Conservation (phyloP, 2,888 invertebrate genomes). For the Charanyca ferruginea region DNA sequence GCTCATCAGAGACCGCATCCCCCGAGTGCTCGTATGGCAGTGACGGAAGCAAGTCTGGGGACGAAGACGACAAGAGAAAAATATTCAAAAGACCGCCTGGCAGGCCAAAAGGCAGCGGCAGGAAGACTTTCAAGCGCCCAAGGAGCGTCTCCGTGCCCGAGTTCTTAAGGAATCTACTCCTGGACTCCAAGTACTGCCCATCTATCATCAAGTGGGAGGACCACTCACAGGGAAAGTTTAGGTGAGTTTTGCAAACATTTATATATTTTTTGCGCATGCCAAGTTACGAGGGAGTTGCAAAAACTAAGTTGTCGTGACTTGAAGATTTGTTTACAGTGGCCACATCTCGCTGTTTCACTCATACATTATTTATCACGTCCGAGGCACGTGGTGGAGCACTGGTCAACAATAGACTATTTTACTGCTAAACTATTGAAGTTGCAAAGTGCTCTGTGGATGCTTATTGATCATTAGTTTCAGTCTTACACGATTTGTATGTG, state of each 20-base stretch:
- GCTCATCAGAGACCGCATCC: constrained; percentile 82
- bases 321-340: constrained; percentile 66
- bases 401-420: constrained; percentile 77
- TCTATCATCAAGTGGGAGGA: constrained; percentile 97
- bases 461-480: constrained; percentile 69
- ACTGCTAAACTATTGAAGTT: constrained; percentile 72
- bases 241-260: constrained; percentile 77
- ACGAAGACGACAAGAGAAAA: constrained; percentile 87
- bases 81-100: constrained; percentile 90
- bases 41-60: constrained; percentile 85
- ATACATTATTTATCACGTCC: constrained; percentile 82
- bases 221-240: constrained; percentile 95
- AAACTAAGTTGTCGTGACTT: constrained; percentile 76
- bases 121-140: constrained; percentile 85
- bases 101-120: constrained; percentile 89
- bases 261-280: constrained; percentile 39
- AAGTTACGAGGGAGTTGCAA: constrained; percentile 49
- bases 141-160: constrained; percentile 94
- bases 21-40: constrained; percentile 85
- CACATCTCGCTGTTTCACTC: constrained; percentile 68
- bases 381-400: constrained; percentile 80
- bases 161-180: constrained; percentile 95
- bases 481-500: constrained; percentile 33
- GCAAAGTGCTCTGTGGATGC: constrained; percentile 62
- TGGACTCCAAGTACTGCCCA: constrained; percentile 94